Evolutionary conservation across 2,888 invertebrate genomes (phyloP).

Genomic region (Atethmia centrago): DNA sequence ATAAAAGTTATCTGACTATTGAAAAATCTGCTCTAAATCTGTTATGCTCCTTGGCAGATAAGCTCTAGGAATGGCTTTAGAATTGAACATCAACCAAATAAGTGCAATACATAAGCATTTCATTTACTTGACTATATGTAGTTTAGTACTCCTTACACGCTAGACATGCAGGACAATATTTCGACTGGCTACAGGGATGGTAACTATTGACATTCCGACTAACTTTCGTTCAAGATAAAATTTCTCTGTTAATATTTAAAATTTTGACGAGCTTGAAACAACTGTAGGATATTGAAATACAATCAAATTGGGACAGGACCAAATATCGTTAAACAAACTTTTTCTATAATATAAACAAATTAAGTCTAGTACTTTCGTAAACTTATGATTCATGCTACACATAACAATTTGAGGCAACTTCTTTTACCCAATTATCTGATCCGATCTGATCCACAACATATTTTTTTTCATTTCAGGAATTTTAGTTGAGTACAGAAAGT

Average conservation of each 20-base stretch:
- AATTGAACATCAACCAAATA: slow-evolving; percentile 59
- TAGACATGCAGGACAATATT: slow-evolving; percentile 74
- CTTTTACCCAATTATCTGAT: not conserved
- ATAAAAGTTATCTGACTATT: not conserved
- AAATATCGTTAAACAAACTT: not conserved
- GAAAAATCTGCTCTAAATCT: not conserved
- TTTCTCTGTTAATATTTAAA: slow-evolving; percentile 6
- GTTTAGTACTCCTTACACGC: slow-evolving; percentile 73
- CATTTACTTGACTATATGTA: slow-evolving; percentile 65
- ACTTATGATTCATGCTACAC: slow-evolving; percentile 53
- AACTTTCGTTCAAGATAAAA: slow-evolving; percentile 34
- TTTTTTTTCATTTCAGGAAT: not conserved
- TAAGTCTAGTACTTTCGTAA: slow-evolving; percentile 18
- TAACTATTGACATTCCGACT: slow-evolving; percentile 66
- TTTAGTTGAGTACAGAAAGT: slow-evolving; percentile 3
- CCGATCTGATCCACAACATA: not conserved
- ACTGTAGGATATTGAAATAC: not conserved
- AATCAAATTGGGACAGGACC: not conserved
- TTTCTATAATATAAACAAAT: slow-evolving; percentile 13
- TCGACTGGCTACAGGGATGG: slow-evolving; percentile 55
- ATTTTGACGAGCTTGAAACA: not conserved
- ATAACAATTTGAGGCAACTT: slow-evolving; percentile 44
- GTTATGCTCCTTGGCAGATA: not conserved
- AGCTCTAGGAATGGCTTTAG: not conserved
- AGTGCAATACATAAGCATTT: slow-evolving; percentile 70